These are phyloP conservation scores for Pogonomyrmex barbatus DNA, from an alignment of 1,140 invertebrate species.

Conservation along the genomic window DNA sequence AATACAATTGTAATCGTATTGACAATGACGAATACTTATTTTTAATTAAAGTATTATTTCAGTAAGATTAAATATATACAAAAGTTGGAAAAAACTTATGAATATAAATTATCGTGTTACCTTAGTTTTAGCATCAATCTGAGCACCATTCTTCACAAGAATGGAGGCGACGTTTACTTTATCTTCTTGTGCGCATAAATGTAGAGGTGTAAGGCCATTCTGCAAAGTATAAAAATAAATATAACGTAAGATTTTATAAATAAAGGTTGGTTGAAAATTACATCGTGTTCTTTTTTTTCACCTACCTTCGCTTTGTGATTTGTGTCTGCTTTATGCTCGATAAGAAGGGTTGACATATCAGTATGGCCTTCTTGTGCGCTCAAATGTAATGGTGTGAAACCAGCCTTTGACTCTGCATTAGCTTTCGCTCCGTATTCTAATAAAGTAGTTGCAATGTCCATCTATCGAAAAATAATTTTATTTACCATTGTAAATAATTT, in stretches of 20 bases:
- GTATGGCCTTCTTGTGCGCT: conserved; percentile 97
- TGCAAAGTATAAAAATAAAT: conserved; percentile 80
- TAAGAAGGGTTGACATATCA: conserved; percentile 96
- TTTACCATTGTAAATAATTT: not conserved
- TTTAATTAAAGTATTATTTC: not conserved
- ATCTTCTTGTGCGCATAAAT: conserved; percentile 97
- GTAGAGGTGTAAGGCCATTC: conserved; percentile 96
- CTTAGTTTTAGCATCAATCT: conserved; percentile 94
- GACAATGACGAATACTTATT: not conserved
- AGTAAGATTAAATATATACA: not conserved
- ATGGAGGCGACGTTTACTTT: conserved; percentile 94
- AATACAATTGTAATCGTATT: conserved; percentile 5
- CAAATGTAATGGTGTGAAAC: conserved; percentile 97
- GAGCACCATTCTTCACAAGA: conserved; percentile 93
- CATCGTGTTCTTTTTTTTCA: not conserved
- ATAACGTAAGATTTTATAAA: conserved; percentile 13
- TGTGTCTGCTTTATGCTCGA: conserved; percentile 94
- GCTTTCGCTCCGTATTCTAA: conserved; percentile 96
- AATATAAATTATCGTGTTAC: conserved; percentile 78
- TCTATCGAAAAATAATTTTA: conserved; percentile 82
- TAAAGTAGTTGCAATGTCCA: conserved; percentile 96
- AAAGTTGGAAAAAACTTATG: not conserved
- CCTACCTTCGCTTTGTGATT: conserved; percentile 94
- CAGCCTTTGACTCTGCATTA: conserved; percentile 95
- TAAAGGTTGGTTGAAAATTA: conserved; percentile 11